A percentile compares a stretch with the other conserved stretches of the same genome.
Evolutionary conservation across 1,140 invertebrate species (phyloP).

Genomic region (Globodera rostochiensis): DNA sequence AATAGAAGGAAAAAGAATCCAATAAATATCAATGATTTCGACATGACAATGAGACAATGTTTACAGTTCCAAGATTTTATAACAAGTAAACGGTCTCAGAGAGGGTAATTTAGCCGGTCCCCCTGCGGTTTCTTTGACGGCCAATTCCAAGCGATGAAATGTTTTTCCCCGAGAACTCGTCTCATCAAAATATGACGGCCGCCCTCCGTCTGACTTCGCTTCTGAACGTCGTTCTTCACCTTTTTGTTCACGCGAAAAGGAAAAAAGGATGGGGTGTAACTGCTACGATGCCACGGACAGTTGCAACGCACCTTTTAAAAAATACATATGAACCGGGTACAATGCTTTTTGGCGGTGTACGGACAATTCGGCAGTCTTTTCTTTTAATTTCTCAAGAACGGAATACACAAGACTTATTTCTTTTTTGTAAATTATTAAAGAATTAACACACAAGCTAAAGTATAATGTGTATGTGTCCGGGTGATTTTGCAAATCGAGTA

Average conservation of each 20-base stretch:
- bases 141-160: slow-evolving; percentile 24
- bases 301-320: slow-evolving; percentile 16
- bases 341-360: too few species aligned
- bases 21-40: not conserved
- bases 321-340: not conserved
- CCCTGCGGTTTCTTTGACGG: slow-evolving; percentile 9
- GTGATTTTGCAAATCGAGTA: too few species aligned
- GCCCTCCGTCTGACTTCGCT: not conserved
- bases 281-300: slow-evolving; percentile 16
- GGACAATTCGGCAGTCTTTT: too few species aligned
- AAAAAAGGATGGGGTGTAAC: slow-evolving; percentile 6
- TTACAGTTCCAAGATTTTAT: not conserved
- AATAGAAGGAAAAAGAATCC: not conserved
- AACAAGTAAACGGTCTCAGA: not conserved
- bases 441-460: too few species aligned
- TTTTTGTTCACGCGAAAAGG: slow-evolving; percentile 3
- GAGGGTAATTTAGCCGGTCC: slow-evolving; percentile 19
- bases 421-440: too few species aligned
- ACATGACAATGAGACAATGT: not conserved
- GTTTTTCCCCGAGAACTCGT: slow-evolving; percentile 13
- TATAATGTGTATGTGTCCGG: too few species aligned
- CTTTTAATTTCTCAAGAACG: too few species aligned
- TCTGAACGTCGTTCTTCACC: not conserved
- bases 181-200: slow-evolving; percentile 12
- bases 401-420: too few species aligned